Evolutionary conservation across 2,113 vertebrate species (phyloP), one percentile per base, ranked within the genome.

Genomic region (Plectropomus leopardus): DNA sequence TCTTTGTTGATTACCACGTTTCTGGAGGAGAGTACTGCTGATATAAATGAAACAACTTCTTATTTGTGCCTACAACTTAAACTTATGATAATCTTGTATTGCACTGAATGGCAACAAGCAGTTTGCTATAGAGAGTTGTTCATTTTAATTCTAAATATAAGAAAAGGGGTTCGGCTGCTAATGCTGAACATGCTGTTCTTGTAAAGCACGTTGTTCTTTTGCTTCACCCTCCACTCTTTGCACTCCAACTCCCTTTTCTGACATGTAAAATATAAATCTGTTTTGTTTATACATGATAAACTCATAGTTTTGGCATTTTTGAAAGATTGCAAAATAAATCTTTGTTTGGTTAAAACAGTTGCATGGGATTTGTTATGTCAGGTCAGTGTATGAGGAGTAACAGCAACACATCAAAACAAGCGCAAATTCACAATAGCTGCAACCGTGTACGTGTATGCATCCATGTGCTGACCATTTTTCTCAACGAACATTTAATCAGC

Each of bases 1-100:
- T 57, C 7, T 44, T 77, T 60, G 57, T 72, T 60, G 23, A 76
- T 70, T 21, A 55, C 48, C 24, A 74, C 7, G 32, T 51, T 53
- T 30, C 17, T 3, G 1, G 6, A 48, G 36, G 14, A 73, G 26
- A 74, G 54, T 32, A 32, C 9, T 64, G 13, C 5, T 32, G 44
- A 83, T 28, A 26, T 50, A 64, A n/a, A 64, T 57, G 4, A 68
- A 14, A 40, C 17, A 32, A 23, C 1, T 32, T 15, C 23, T 64
- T 45, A 17, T 45, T 28, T 42, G 10, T 30, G 54, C 34, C 1
- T 5, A 26, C 15, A 44, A 8, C 17, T 34, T 66, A 7, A 53
- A 17, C 13, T 51, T 36, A 3, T 61, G 15, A 59, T 47, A 13
- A 23, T 23, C 19, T 67, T 16, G 28, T 67, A 3, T 57, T 47